Base-by-base conservation (phyloP, 1,140 invertebrate species). In the Zaprionus ornatus region DNA sequence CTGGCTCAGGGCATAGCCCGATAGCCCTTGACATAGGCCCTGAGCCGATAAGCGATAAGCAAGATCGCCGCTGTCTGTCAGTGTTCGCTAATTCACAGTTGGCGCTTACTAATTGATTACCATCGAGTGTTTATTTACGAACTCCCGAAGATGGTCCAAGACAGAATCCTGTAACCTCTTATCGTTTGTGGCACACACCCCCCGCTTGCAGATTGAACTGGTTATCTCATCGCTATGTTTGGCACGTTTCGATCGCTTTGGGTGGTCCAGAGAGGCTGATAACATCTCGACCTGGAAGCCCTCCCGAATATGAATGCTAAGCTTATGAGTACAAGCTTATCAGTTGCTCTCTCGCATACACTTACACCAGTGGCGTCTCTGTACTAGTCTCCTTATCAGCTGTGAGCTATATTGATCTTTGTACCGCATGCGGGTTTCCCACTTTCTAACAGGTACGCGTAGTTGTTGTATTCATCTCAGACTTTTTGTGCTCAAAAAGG, bases 31-130 rank as follows among this genome's bases (percentile, higher is more conserved):
- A 78, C 75, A 74, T 69, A 50, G 27, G 37, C 65, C 73, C 79
- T 78, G 74, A 42, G 74, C 19, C 25, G 29, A 32, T 32, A 32
- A 32, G 61, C n/a, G 40, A 65, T 45, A 62, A 57, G 45, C 19
- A 52, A n/a, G 62, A 27, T 25, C 19, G 21, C 21, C 45, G 52
- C 54, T 57, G 59, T 74, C 69, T 67, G 55, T 80, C 67, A 84
- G 65, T 50, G 45, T 70, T 84, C 66, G 78, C 85, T 90, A 88
- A 87, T 87, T 88, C 90, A 68, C 74, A 83, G 65, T 73, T 75
- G 73, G 29, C 21, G 61, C 75, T 80, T 75, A 82, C 85, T 90
- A 88, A 88, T 88, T 88, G 85, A 84, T 90, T 90, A 77, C 69
- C 57, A 68, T 72, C 37, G 15, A 7, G 37, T 57, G 42, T 9